A percentile compares a stretch with the other conserved stretches of the same genome.
Evolutionary conservation across 2,888 invertebrate genomes (phyloP).

Genomic region (Phytoseiulus persimilis): DNA sequence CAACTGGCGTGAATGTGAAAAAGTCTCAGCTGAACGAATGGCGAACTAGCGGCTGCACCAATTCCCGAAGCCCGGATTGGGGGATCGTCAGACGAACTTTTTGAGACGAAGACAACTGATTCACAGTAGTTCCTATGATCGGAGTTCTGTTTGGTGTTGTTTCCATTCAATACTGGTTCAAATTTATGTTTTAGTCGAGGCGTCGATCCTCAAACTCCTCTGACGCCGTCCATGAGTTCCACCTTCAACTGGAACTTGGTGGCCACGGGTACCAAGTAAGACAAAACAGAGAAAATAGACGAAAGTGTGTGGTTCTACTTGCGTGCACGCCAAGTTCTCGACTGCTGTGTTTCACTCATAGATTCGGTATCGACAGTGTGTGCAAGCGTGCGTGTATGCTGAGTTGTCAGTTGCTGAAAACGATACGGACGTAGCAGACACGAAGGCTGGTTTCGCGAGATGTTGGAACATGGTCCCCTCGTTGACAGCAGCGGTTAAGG

Average conservation of each 20-base stretch:
- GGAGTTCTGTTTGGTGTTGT: neutral
- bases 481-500: neutral
- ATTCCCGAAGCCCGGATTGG: too few relatives aligned
- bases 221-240: slow-evolving; percentile 30
- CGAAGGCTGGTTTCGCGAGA: neutral
- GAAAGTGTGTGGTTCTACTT: neutral
- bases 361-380: neutral
- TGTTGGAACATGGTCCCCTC: neutral
- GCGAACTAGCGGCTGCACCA: too few relatives aligned
- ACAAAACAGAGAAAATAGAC: neutral
- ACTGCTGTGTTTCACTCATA: neutral
- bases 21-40: too few relatives aligned
- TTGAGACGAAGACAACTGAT: too few relatives aligned
- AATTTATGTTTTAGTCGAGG: slow-evolving; percentile 13
- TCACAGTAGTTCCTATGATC: neutral
- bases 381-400: neutral
- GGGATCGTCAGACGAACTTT: too few relatives aligned
- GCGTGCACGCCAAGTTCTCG: neutral
- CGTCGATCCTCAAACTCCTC: slow-evolving; percentile 24
- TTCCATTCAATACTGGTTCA: neutral
- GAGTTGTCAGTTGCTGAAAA: neutral
- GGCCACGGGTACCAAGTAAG: slow-evolving; percentile 28
- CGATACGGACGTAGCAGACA: neutral
- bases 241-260: slow-evolving; percentile 23
- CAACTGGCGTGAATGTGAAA: neutral